A percentile compares a stretch with the other conserved stretches of the same genome.
Conservation (phyloP, 2,888 invertebrate genomes). For the Melitaea athalia region DNA sequence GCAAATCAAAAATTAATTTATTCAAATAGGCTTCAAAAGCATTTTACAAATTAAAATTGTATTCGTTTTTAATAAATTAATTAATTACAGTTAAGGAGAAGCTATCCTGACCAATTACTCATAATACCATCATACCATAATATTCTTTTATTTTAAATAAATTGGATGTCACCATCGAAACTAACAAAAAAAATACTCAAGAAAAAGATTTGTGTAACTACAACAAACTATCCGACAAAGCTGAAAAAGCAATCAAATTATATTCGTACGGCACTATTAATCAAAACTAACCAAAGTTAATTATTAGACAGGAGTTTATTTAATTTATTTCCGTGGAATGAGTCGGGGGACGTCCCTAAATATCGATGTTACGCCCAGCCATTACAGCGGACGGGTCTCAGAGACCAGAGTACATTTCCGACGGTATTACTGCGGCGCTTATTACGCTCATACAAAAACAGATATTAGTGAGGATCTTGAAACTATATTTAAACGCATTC, state of each 20-base stretch:
- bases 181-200: background rate
- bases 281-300: slow-evolving; percentile 59
- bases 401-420: slow-evolving; percentile 44
- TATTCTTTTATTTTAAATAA: background rate
- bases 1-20: background rate
- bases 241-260: slow-evolving; percentile 7
- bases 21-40: no score
- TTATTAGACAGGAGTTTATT: slow-evolving; percentile 64
- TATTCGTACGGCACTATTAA: slow-evolving; percentile 46
- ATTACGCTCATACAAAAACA: slow-evolving; percentile 57
- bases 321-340: slow-evolving; percentile 60
- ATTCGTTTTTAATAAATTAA: no score
- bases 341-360: slow-evolving; percentile 57
- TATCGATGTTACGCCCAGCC: slow-evolving; percentile 58
- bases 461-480: slow-evolving; percentile 40
- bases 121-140: no score
- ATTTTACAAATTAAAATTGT: no score
- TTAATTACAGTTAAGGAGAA: no score
- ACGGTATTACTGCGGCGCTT: slow-evolving; percentile 58
- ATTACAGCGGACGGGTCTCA: slow-evolving; percentile 55
- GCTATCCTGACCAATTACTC: no score
- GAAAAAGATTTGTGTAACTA: background rate
- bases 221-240: background rate
- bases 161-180: background rate
- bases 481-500: slow-evolving; percentile 2